phyloP scores from a whole-genome alignment of 2,113 vertebrate species.

The Carassius carassius region DNA sequence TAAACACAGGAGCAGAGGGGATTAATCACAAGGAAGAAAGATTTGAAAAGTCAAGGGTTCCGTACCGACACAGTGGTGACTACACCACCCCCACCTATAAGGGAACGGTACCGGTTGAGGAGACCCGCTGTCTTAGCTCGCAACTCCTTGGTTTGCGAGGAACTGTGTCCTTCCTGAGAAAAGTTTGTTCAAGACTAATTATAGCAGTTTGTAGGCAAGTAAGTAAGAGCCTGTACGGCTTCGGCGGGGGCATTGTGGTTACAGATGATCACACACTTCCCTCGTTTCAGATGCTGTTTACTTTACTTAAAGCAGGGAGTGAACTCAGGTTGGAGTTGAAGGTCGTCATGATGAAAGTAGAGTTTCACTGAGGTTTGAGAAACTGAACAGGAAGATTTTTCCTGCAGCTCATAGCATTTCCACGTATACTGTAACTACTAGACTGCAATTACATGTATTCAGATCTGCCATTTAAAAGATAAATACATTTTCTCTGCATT shows the following conservation, averaged over 20 bases:
- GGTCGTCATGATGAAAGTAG: conserved; percentile 25
- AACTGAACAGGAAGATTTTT: conserved; percentile 24
- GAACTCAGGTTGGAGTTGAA: background rate
- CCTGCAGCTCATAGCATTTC: conserved; percentile 30
- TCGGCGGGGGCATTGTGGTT: conserved; percentile 32
- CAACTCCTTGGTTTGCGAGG: conserved; percentile 53
- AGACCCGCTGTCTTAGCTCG: conserved; percentile 62
- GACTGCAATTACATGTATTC: background rate
- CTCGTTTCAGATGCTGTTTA: conserved; percentile 39
- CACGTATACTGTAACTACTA: conserved; percentile 4
- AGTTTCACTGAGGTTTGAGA: conserved; percentile 11
- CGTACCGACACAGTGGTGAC: conserved; percentile 69
- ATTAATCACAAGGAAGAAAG: conserved; percentile 96
- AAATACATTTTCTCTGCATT: background rate
- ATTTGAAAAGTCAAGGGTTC: conserved; percentile 95
- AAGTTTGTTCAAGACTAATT: conserved; percentile 56
- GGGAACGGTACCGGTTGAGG: conserved; percentile 82
- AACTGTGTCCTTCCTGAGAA: conserved; percentile 62
- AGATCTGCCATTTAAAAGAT: background rate
- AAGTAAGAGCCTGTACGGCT: conserved; percentile 37
- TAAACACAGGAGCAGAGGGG: conserved; percentile 94
- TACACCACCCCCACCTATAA: conserved; percentile 68
- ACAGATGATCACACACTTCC: conserved; percentile 49
- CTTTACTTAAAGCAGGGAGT: conserved; percentile 46
- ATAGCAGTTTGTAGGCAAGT: conserved; percentile 57